These are phyloP conservation scores for Eupithecia pulchellata DNA, from an alignment of 2,888 invertebrate species.

Conservation along the genomic window DNA sequence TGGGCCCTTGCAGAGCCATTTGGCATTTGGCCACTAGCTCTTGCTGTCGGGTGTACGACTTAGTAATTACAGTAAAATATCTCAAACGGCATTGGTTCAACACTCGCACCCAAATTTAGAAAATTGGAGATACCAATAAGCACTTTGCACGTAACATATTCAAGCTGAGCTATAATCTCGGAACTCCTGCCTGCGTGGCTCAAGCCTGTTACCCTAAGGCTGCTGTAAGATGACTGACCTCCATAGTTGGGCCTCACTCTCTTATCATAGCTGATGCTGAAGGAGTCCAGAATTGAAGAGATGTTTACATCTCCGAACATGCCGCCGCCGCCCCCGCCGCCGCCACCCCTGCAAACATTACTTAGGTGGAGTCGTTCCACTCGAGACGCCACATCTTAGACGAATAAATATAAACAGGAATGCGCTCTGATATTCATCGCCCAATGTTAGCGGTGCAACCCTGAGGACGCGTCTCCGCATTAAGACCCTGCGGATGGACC, in stretches of 20 bases:
- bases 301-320: slow-evolving; percentile 95
- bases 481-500: no score
- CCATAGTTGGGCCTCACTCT: slow-evolving; percentile 98
- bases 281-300: slow-evolving; percentile 95
- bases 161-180: background rate
- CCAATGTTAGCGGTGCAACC: no score
- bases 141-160: background rate
- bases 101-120: slow-evolving; percentile 1
- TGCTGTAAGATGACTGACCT: slow-evolving; percentile 83
- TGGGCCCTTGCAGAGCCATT: background rate
- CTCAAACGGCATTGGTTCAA: background rate
- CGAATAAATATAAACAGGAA: background rate
- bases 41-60: background rate
- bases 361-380: background rate
- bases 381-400: background rate
- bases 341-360: slow-evolving; percentile 83
- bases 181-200: slow-evolving; percentile 6
- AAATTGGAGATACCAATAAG: slow-evolving; percentile 9
- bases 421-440: background rate
- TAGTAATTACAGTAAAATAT: background rate
- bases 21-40: background rate
- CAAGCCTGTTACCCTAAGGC: background rate
- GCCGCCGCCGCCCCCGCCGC: slow-evolving; percentile 85
- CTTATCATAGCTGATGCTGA: slow-evolving; percentile 98
- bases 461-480: no score